Base-by-base conservation (phyloP, 2,888 invertebrate genomes). In the Hemaris fuciformis region DNA sequence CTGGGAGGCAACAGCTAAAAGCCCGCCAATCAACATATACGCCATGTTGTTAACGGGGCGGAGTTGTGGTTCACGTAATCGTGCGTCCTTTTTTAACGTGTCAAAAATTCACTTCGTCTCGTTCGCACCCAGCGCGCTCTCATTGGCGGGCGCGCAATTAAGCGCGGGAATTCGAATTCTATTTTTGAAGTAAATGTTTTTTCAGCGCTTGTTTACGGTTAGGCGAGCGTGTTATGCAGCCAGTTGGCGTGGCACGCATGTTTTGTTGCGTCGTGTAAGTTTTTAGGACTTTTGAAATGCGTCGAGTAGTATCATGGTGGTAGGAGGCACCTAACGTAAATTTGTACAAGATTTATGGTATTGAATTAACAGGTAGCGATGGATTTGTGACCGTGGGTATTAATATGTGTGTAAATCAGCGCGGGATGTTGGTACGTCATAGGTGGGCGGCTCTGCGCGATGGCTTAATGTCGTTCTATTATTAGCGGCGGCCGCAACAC, bases 21-120 rank as follows among this genome's bases (percentile, higher is more conserved):
- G 81, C 85, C 91, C 91, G 89, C 94, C 94, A 94, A 94, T 94
- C 93, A 91, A 86, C 87, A 84, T 74, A 79, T 80, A 89, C 94
- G 94, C 94, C 94, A 94, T 94, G 93, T 94, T 94, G 94, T 93
- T 91, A 90, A 87, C 79, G 82, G 91, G 94, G 94, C 94, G 94
- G 93, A 88, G 93, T 75, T 76, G 68, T 66, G 67, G 71, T 76
- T 74, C 79, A 76, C 75, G 69, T 76, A 78, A 73, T 74, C 69
- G 59, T 79, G 80, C 70, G 69, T 85, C 89, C 77, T 53, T 53
- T 53, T 53, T 53, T 53, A 27, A 4, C 53, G 27, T 79, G 69
- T 77, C 79, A 80, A 72, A 75, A 80, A 76, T 75, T 67, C 71
- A 68, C 71, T 70, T 69, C 72, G 67, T 81, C 87, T 77, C 80